These are phyloP conservation scores for Leptinotarsa haldemani DNA, from an alignment of 2,888 invertebrate genomes.

Conservation along the genomic window DNA sequence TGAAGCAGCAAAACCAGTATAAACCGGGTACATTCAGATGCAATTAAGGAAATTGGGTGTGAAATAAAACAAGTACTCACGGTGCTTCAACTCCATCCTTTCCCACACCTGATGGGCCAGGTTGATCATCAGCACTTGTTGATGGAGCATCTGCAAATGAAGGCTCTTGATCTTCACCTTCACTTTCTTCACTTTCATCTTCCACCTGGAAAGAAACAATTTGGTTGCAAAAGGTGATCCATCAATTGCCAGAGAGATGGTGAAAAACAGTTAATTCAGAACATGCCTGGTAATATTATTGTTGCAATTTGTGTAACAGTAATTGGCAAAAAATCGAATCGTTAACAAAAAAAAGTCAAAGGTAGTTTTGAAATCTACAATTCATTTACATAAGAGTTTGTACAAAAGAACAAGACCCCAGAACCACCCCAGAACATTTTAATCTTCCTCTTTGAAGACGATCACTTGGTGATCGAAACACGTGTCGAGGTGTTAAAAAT, in stretches of 20 bases:
- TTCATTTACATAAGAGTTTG: too few species aligned
- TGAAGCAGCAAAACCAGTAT: conserved; percentile 42
- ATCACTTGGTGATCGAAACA: too few species aligned
- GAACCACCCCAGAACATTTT: too few species aligned
- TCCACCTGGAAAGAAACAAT: conserved; percentile 56
- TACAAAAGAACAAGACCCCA: too few species aligned
- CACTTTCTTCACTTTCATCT: conserved; percentile 60
- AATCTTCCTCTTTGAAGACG: too few species aligned
- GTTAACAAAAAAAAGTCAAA: too few species aligned
- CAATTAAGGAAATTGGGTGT: conserved; percentile 34
- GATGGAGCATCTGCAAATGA: conserved; percentile 59
- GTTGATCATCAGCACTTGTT: conserved; percentile 62
- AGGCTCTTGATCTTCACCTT: conserved; percentile 57
- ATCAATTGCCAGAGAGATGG: not conserved
- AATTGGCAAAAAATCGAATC: too few species aligned
- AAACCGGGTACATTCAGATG: conserved; percentile 48
- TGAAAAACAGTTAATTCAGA: not conserved
- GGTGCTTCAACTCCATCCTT: conserved; percentile 61
- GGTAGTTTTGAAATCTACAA: too few species aligned
- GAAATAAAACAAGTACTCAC: conserved; percentile 63
- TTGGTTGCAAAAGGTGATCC: too few species aligned
- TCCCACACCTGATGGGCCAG: conserved; percentile 64
- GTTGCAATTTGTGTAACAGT: too few species aligned
- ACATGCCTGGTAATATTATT: too few species aligned
- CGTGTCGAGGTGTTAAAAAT: too few species aligned